phyloP scores from a whole-genome alignment of 2,113 vertebrate species.

The Pluvialis apricaria region DNA sequence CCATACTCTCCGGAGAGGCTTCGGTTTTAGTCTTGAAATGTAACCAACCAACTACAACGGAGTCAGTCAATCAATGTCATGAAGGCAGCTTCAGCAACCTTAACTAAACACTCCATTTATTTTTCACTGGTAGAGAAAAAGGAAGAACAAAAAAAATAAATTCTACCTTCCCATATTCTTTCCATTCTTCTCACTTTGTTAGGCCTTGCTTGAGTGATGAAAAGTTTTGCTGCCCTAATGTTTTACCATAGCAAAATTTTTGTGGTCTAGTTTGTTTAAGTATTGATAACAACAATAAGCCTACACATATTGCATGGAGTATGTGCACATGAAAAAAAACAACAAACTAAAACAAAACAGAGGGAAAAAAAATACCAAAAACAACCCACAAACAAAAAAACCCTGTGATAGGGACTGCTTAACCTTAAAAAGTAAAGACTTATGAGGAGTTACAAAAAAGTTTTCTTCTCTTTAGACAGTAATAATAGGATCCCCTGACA shows the following conservation, averaged over 20 bases:
- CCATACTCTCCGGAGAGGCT: background rate
- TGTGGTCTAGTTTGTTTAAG: background rate
- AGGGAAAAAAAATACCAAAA: background rate
- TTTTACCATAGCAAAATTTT: background rate
- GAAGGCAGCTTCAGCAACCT: background rate
- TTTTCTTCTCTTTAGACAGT: background rate
- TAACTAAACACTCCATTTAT: background rate
- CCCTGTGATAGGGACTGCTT: background rate
- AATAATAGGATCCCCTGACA: background rate
- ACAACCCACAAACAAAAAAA: background rate
- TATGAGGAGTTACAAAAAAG: background rate
- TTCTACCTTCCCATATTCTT: background rate
- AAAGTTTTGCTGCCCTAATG: background rate
- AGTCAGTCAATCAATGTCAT: conserved; percentile 38
- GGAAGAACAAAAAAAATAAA: background rate
- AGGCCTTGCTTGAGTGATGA: background rate
- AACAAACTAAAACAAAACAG: background rate
- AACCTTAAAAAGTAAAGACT: background rate
- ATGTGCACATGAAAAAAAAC: background rate
- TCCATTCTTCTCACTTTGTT: background rate
- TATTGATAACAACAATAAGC: background rate
- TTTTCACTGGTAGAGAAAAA: background rate
- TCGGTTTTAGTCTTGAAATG: background rate
- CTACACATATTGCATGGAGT: background rate
- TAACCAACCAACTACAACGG: background rate